Evolutionary conservation across 2,113 vertebrate genomes (phyloP).

Genomic region (Mola mola): DNA sequence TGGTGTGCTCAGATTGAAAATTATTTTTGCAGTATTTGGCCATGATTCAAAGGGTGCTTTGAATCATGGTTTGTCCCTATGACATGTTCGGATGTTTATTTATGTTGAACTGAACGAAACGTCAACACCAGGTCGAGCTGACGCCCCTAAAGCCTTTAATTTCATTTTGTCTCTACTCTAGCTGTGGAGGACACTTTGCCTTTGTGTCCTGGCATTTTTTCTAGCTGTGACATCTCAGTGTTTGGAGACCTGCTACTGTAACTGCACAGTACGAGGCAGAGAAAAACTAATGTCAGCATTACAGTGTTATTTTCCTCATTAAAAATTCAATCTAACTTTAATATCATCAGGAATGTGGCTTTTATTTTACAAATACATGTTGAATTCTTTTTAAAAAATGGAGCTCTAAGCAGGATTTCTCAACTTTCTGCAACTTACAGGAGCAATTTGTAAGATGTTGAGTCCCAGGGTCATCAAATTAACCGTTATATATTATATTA

Average conservation of each 20-base stretch:
- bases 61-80: constrained; percentile 18
- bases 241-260: constrained; percentile 44
- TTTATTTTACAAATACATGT: too few relatives aligned
- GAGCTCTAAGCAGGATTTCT: too few relatives aligned
- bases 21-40: constrained; percentile 23
- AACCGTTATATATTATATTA: too few relatives aligned
- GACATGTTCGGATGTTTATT: constrained; percentile 17
- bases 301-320: too few relatives aligned
- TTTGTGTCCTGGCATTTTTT: constrained; percentile 38
- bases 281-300: too few relatives aligned
- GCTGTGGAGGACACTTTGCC: constrained; percentile 16
- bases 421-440: too few relatives aligned
- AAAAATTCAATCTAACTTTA: too few relatives aligned
- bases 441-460: too few relatives aligned
- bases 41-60: constrained; percentile 10
- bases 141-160: constrained; percentile 23
- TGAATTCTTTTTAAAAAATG: too few relatives aligned
- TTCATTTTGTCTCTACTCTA: constrained; percentile 20
- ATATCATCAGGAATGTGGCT: too few relatives aligned
- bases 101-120: background rate
- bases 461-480: too few relatives aligned
- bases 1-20: constrained; percentile 29
- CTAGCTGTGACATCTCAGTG: constrained; percentile 22
- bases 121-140: constrained; percentile 3
- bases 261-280: too few relatives aligned